Conservation (phyloP, 1,140 invertebrate species). For the Chlorops oryzae region DNA sequence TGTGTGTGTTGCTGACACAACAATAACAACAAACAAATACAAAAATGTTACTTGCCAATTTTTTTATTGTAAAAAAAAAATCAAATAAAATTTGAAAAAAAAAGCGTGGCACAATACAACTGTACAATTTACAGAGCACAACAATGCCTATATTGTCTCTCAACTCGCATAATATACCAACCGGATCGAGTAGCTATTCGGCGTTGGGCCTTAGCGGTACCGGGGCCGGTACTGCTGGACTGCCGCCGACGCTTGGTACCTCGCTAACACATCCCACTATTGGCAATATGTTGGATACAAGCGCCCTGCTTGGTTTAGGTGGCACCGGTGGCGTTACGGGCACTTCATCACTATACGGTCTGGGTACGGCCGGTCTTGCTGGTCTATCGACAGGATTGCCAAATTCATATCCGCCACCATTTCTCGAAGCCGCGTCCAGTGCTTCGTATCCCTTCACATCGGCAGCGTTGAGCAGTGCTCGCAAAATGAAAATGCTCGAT, state of each 20-base stretch:
- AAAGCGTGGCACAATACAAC: conserved; percentile 48
- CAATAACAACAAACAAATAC: conserved; percentile 14
- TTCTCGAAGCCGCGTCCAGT: conserved; percentile 37
- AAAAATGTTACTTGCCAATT: conserved; percentile 14
- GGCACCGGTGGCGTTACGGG: conserved; percentile 31
- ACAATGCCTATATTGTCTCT: conserved; percentile 57
- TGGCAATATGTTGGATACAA: conserved; percentile 38
- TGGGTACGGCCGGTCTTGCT: conserved; percentile 23
- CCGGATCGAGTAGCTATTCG: conserved; percentile 43
- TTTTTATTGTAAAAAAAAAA: conserved; percentile 10
- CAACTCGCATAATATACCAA: conserved; percentile 51
- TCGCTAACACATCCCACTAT: conserved; percentile 43
- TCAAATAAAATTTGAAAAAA: conserved; percentile 18
- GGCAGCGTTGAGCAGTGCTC: conserved; percentile 53
- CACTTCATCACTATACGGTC: conserved; percentile 33
- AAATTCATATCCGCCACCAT: conserved; percentile 37
- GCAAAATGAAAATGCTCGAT: conserved; percentile 61
- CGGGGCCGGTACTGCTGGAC: conserved; percentile 9
- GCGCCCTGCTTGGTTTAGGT: conserved; percentile 21
- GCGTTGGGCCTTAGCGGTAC: conserved; percentile 36
- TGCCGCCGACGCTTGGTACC: conserved; percentile 22
- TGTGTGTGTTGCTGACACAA: conserved; percentile 20
- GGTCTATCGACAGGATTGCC: conserved; percentile 24
- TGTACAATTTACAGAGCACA: conserved; percentile 55
- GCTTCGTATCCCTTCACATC: conserved; percentile 57